phyloP scores from a whole-genome alignment of 2,113 vertebrate genomes.

The Vidua chalybeata region DNA sequence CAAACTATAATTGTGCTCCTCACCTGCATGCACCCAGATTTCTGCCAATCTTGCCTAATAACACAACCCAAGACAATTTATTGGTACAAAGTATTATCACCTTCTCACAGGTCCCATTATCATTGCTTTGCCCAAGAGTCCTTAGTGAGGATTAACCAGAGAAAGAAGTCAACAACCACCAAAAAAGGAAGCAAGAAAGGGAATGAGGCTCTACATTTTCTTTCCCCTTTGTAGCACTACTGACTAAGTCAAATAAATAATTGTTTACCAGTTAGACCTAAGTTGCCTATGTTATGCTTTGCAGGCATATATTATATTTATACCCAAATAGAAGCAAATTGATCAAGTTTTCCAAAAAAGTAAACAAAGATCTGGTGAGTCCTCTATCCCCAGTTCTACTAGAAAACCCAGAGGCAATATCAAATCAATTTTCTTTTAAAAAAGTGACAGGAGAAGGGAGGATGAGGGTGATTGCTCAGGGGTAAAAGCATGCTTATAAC shows the following conservation, averaged over 20 bases:
- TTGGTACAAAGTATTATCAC: neutral
- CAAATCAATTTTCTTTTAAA: neutral
- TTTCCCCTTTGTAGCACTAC: neutral
- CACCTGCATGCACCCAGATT: neutral
- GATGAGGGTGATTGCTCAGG: neutral
- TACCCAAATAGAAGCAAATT: neutral
- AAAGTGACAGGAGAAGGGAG: neutral
- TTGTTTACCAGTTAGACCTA: neutral
- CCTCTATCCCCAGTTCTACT: fast-evolving
- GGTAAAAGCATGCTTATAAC: neutral
- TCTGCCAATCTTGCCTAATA: neutral
- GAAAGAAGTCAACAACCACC: neutral
- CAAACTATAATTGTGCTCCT: neutral
- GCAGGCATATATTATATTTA: neutral
- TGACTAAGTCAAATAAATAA: neutral
- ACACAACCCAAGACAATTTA: neutral
- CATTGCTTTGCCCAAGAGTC: neutral
- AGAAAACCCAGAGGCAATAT: neutral
- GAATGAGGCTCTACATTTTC: neutral
- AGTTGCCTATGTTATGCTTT: neutral
- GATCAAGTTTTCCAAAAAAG: neutral
- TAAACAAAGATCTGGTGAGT: neutral
- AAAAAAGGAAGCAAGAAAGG: neutral
- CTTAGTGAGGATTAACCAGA: neutral
- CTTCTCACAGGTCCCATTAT: neutral